Evolutionary conservation across 1,140 invertebrate genomes (phyloP).

Genomic region (Leguminivora glycinivorella): DNA sequence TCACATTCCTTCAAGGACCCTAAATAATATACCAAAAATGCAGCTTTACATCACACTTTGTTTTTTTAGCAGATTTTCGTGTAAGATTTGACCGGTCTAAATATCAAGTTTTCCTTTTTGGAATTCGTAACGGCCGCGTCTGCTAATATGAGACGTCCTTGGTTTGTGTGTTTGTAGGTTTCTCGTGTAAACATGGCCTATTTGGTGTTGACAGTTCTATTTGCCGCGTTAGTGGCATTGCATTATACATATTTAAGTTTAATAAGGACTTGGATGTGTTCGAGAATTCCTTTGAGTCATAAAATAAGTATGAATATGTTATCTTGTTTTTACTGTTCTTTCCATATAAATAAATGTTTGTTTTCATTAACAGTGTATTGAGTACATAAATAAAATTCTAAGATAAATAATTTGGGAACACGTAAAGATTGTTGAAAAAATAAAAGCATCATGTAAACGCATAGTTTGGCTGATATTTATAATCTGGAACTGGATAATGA

Average conservation of each 20-base stretch:
- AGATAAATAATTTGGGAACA: too few species aligned
- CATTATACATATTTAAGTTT: constrained; percentile 18
- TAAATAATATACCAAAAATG: too few species aligned
- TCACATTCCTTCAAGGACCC: too few species aligned
- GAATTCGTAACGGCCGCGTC: constrained; percentile 10
- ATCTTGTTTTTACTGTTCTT: not conserved
- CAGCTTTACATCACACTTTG: too few species aligned
- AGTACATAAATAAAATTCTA: too few species aligned
- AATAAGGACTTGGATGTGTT: not conserved
- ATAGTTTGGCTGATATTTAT: not conserved
- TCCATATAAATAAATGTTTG: not conserved
- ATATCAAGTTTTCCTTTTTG: constrained; percentile 18
- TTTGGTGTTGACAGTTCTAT: constrained; percentile 10
- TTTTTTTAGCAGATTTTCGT: too few species aligned
- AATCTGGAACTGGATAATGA: not conserved
- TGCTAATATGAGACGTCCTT: constrained; percentile 9
- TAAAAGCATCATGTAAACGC: not conserved
- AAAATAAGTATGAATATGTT: not conserved
- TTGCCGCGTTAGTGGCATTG: constrained; percentile 16
- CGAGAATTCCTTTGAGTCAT: not conserved
- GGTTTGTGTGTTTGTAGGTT: constrained; percentile 23
- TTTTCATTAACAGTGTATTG: not conserved
- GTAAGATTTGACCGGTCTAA: too few species aligned
- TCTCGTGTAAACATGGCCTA: constrained; percentile 20
- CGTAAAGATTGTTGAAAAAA: not conserved